A percentile compares a stretch with the other conserved stretches of the same genome.
phyloP scores from a whole-genome alignment of 2,888 invertebrate species.

The Theristus sp. region DNA sequence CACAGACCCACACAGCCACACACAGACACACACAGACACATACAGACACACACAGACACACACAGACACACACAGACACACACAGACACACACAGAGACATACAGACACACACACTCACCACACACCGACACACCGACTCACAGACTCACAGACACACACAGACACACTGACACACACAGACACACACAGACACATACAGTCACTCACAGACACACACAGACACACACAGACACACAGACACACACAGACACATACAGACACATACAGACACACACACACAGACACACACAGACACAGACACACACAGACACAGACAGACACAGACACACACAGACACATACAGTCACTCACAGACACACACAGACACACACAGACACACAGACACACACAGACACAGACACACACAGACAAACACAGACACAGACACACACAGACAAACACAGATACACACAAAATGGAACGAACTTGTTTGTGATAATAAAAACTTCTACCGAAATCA shows the following conservation, averaged over 20 bases:
- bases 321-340: neutral
- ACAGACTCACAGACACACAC: neutral
- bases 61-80: slow-evolving; percentile 1
- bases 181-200: neutral
- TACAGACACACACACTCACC: neutral
- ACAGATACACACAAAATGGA: neutral
- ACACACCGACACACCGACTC: neutral
- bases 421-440: neutral
- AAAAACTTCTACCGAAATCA: too few relatives aligned
- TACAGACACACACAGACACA: neutral
- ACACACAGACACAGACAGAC: neutral
- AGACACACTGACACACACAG: neutral
- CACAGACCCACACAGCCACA: neutral
- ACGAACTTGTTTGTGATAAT: too few relatives aligned
- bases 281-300: neutral
- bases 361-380: neutral
- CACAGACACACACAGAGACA: neutral
- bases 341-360: neutral
- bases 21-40: neutral
- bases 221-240: neutral
- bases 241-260: neutral
- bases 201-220: neutral
- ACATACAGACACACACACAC: neutral
- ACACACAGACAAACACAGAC: neutral
- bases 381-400: neutral